Evolutionary conservation across 1,140 invertebrate species (phyloP), one percentile per base, ranked within the genome.

Genomic region (Papilio helenus): DNA sequence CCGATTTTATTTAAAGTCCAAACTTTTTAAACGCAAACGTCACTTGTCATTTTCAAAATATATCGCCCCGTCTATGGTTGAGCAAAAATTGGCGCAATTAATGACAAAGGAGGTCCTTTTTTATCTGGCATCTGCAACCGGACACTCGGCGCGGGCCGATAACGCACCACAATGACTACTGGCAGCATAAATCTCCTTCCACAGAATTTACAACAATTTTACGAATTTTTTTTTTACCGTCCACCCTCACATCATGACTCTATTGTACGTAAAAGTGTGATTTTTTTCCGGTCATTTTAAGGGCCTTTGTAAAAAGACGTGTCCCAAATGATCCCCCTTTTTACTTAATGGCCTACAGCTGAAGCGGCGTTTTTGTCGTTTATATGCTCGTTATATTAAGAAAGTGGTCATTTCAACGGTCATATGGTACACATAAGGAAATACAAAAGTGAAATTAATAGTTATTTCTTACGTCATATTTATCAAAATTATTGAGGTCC

Each of bases 271-370:
- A 82, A 88, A 87, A 89, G 86, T 89, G 84, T 84, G 80, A 72
- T 86, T 90, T 93, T 92, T 92, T 92, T 91, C 88, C 89, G 90
- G 89, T 91, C 89, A 91, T 91, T 92, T 90, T 85, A 81, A 85
- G 86, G 83, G 79, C 91, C 79, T 87, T 93, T 92, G 90, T 92
- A 93, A 92, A 92, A 92, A 90, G 87, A 86, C 79, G 83, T 88
- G 85, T 87, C 85, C 87, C 84, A 88, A 86, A 85, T 87, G 86
- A 86, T 86, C 89, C 85, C 84, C 89, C 85, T 87, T 87, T 86
- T 85, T 82, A 84, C 80, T 88, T 89, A 92, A 90, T 90, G 85
- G 89, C 79, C 81, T 74, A 83, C 90, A 91, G 90, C 90, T 92
- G 89, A 88, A 83, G 72, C 79, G 51, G 74, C 79, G 72, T 85